phyloP scores from a whole-genome alignment of 2,113 vertebrate genomes.

The Barnardius zonarius region DNA sequence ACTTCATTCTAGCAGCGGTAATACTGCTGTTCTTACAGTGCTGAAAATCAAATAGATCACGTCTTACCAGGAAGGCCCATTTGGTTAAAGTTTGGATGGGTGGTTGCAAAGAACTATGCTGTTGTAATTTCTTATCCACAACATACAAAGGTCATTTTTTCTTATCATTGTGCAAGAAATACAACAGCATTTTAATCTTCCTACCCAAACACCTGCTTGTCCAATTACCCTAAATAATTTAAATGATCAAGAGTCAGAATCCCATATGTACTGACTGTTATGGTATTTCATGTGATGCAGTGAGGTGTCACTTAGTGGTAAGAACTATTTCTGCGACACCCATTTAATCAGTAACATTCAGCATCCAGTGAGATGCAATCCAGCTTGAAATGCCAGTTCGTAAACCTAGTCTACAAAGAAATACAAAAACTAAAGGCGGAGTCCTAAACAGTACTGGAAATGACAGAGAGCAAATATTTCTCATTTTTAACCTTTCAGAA shows the following conservation, averaged over 20 bases:
- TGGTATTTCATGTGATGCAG: neutral
- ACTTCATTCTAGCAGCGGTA: neutral
- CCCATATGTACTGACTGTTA: neutral
- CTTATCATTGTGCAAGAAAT: neutral
- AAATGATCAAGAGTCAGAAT: neutral
- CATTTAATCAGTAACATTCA: neutral
- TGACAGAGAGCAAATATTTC: neutral
- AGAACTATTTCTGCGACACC: neutral
- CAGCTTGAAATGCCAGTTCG: neutral
- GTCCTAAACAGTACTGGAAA: neutral
- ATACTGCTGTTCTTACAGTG: neutral
- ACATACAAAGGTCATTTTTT: neutral
- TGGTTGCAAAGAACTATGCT: too few species aligned
- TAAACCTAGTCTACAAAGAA: neutral
- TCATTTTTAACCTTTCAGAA: neutral
- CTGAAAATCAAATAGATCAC: neutral
- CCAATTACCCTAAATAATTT: neutral
- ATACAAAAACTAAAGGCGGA: neutral
- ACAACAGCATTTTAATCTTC: neutral
- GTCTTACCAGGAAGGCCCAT: neutral
- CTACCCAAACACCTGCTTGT: neutral
- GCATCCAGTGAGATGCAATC: neutral
- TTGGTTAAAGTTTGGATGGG: too few species aligned
- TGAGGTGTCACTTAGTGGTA: accelerated
- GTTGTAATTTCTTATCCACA: neutral